Conservation (phyloP, 1,140 invertebrate genomes). For the Oncopeltus fasciatus region DNA sequence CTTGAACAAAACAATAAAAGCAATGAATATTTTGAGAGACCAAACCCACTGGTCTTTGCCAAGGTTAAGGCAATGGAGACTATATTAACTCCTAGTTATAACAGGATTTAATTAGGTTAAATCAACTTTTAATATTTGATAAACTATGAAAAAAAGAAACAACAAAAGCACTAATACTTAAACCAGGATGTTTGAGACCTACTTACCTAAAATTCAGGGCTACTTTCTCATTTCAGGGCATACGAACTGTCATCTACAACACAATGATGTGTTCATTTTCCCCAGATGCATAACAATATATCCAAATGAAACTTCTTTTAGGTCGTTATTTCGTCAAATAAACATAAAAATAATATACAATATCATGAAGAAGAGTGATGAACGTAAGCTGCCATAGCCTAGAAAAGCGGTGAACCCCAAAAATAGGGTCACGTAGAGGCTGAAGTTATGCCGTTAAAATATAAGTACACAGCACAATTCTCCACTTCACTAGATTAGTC, state of each 20-base stretch:
- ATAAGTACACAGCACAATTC: slow-evolving; percentile 1
- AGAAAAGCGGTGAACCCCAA: slow-evolving; percentile 25
- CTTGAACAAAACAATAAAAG: background rate
- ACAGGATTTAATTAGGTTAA: background rate
- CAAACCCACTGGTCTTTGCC: slow-evolving; percentile 15
- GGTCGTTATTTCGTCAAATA: background rate
- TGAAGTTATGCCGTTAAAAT: slow-evolving; percentile 3
- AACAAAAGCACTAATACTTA: background rate
- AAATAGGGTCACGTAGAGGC: slow-evolving; percentile 24
- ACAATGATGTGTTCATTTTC: slow-evolving; percentile 15
- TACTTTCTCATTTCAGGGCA: slow-evolving; percentile 23
- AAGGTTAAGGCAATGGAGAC: slow-evolving; percentile 17
- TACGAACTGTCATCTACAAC: slow-evolving; percentile 23
- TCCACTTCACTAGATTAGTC: background rate
- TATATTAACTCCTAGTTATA: slow-evolving; percentile 8
- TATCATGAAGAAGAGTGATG: background rate
- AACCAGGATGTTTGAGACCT: slow-evolving; percentile 22
- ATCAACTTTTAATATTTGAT: slow-evolving; percentile 3
- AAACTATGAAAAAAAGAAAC: background rate
- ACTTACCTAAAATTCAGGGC: slow-evolving; percentile 24
- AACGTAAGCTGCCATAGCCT: slow-evolving; percentile 23
- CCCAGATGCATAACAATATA: background rate
- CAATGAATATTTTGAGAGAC: slow-evolving; percentile 7
- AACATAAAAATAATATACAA: background rate
- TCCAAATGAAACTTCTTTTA: slow-evolving; percentile 1